Evolutionary conservation across 1,140 invertebrate species (phyloP), one percentile per base, ranked within the genome.

Genomic region (Neodiprion pinetum): DNA sequence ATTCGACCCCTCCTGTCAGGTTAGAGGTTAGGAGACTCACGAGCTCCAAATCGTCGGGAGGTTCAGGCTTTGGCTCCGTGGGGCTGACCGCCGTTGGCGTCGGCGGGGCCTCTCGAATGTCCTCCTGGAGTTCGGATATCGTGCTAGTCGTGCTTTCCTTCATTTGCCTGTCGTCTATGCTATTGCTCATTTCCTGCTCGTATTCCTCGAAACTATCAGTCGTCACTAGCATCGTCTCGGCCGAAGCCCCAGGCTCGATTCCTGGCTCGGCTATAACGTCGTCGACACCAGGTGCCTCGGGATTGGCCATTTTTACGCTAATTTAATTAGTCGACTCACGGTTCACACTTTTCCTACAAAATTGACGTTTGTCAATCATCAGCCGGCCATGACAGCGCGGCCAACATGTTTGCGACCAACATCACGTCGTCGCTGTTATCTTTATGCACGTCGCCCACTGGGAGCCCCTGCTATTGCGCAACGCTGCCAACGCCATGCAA

Each of bases 151-250:
- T 76, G 80, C 83, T 80, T 79, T 84, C 76, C 84, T 82, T 78
- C 80, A 87, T 81, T 75, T 88, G 81, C 83, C 84, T 83, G 72
- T 92, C 91, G 78, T 91, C 87, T 72, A 93, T 88, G 81, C 90
- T 91, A 12, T 89, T 90, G 75, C 90, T 92, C 88, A 93, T 91
- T 79, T 92, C 91, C 73, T 91, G 90, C 65, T 92, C 92, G 78
- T 93, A 92, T 76, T 94, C 93, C 79, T 94, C 93, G 78, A 92
- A 93, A 28, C 91, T 92, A 80, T 93, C 92, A 9, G 91, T 92
- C 9, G 93, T 92, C 21, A 94, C 90, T 47, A 95, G 87, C 85
- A 94, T 92, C 72, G 91, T 92, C 80, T 93, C 93, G 11, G 84
- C 78, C 9, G 90, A 89, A 71, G 90, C 91, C 28, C 91, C 91